Conservation (phyloP, 2,113 vertebrate genomes). For the Xiphophorus maculatus region DNA sequence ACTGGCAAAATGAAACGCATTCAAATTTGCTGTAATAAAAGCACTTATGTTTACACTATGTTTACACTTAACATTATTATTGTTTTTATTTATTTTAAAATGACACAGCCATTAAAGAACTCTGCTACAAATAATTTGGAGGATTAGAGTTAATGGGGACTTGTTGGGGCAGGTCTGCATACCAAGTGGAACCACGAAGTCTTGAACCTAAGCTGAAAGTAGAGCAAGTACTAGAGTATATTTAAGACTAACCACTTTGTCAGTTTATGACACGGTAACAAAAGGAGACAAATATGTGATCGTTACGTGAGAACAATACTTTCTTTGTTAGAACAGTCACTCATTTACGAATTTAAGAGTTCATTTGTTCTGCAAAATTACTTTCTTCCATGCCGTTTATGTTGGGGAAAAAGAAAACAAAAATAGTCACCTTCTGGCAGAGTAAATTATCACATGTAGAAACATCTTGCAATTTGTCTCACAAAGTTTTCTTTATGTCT, state of each 20-base stretch:
- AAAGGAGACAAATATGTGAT: constrained; percentile 10
- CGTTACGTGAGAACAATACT: background rate
- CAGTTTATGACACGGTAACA: background rate
- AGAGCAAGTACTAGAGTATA: background rate
- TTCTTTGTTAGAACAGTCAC: background rate
- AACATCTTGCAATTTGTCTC: background rate
- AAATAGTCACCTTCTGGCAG: background rate
- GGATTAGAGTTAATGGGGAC: background rate
- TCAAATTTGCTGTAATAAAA: background rate
- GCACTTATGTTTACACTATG: no score
- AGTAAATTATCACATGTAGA: background rate
- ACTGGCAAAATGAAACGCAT: background rate
- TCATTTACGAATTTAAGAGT: background rate
- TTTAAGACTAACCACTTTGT: background rate
- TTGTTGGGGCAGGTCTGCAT: background rate
- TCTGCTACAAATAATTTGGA: background rate
- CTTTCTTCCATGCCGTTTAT: background rate
- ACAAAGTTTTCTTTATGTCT: background rate
- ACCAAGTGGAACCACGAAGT: constrained; percentile 7
- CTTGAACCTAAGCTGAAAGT: constrained; percentile 3
- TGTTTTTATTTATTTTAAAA: background rate
- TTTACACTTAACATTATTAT: no score
- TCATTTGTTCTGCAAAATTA: background rate
- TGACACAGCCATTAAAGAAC: background rate
- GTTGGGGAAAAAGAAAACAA: background rate